Evolutionary conservation across 2,888 invertebrate genomes (phyloP).

Genomic region (Lasioglossum vierecki): DNA sequence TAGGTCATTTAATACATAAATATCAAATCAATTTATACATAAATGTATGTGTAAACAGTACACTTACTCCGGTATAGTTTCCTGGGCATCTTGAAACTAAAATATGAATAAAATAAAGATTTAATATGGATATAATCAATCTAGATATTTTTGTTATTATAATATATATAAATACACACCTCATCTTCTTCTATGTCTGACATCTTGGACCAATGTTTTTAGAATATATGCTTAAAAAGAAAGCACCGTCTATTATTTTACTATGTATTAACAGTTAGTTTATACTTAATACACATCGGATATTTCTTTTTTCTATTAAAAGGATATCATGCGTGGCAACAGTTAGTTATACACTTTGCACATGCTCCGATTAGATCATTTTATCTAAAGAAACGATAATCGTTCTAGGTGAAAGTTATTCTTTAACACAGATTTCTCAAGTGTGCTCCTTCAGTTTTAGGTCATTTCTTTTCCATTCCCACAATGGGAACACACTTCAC

Average conservation of each 20-base stretch:
- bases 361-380: constrained; percentile 10
- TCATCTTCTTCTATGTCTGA: constrained; percentile 82
- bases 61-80: constrained; percentile 83
- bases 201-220: constrained; percentile 69
- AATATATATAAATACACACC: constrained; percentile 66
- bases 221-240: constrained; percentile 25
- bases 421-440: constrained; percentile 71
- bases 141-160: background rate
- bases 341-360: background rate
- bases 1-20: background rate
- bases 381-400: constrained; percentile 37
- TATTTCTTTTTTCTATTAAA: background rate
- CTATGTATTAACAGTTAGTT: background rate
- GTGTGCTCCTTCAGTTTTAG: constrained; percentile 75
- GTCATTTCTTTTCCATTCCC: constrained; percentile 65
- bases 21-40: background rate
- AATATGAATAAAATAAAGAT: constrained; percentile 64
- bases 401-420: constrained; percentile 56
- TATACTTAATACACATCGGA: background rate
- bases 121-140: background rate
- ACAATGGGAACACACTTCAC: constrained; percentile 16
- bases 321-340: background rate
- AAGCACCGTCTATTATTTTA: background rate
- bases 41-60: constrained; percentile 50
- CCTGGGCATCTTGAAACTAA: constrained; percentile 86